A percentile compares a stretch with the other conserved stretches of the same genome.
Conservation (phyloP, 2,113 vertebrate species). For the Cebidichthys violaceus region DNA sequence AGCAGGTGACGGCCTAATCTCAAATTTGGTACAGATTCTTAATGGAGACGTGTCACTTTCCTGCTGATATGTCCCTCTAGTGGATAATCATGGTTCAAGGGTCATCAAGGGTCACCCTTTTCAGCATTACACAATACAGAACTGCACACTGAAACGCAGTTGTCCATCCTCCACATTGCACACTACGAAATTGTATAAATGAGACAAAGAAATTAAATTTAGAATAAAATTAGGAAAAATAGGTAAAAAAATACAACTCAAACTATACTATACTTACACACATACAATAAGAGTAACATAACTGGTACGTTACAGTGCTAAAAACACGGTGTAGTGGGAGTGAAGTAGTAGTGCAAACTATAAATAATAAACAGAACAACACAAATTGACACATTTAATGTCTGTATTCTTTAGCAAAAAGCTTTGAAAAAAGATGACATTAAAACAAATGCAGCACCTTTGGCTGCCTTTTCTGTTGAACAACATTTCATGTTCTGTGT, state of each 20-base stretch:
- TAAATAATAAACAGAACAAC: neutral
- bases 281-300: neutral
- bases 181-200: neutral
- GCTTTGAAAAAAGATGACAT: neutral
- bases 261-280: neutral
- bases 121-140: neutral
- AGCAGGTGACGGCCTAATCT: neutral
- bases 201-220: neutral
- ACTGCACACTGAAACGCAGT: neutral
- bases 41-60: neutral
- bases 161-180: neutral
- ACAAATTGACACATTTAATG: neutral
- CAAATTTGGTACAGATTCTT: neutral
- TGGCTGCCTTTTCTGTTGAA: neutral
- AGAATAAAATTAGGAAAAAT: neutral
- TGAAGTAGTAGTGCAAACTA: neutral
- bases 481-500: neutral
- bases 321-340: neutral
- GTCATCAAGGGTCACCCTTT: too few species aligned
- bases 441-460: neutral
- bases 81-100: neutral
- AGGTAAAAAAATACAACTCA: neutral
- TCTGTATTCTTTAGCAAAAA: neutral
- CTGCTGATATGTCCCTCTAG: neutral
- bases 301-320: neutral